Evolutionary conservation across 2,888 invertebrate genomes (phyloP).

Genomic region (Willowsia nigromaculata): DNA sequence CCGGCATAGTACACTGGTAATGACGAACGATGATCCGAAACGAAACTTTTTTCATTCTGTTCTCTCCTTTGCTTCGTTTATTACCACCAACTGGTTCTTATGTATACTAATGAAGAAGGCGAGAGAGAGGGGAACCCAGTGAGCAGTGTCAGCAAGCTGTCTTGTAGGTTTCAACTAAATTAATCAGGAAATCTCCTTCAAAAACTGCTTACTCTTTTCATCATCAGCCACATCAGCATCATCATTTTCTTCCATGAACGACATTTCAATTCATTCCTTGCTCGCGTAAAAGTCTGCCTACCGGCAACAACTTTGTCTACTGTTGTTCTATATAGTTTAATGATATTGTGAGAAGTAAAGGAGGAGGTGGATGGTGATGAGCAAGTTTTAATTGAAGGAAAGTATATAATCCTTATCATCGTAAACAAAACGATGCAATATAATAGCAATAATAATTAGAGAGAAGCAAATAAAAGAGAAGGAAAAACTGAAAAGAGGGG

Average conservation of each 20-base stretch:
- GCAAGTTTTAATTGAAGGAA: constrained; percentile 37
- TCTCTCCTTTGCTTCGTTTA: neutral
- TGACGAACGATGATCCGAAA: constrained; percentile 52
- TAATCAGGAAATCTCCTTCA: constrained; percentile 65
- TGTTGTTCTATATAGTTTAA: neutral
- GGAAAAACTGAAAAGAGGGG: constrained; percentile 1
- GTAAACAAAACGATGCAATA: constrained; percentile 44
- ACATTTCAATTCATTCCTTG: constrained; percentile 64
- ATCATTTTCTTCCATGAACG: constrained; percentile 16
- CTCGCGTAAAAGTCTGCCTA: neutral
- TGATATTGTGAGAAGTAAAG: neutral
- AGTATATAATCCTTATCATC: constrained; percentile 19
- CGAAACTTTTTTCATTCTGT: constrained; percentile 37
- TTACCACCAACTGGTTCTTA: constrained; percentile 41
- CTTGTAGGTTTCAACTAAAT: constrained; percentile 67
- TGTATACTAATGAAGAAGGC: constrained; percentile 55
- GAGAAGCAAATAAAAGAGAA: constrained; percentile 40
- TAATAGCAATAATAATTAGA: constrained; percentile 57
- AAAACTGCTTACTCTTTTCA: constrained; percentile 54
- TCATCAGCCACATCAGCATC: constrained; percentile 32
- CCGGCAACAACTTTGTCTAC: constrained; percentile 32
- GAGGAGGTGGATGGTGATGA: constrained; percentile 10
- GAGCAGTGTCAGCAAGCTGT: constrained; percentile 64
- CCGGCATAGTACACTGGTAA: constrained; percentile 29
- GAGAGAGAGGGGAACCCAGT: constrained; percentile 28